Percentiles rank a stretch among this genome's conserved stretches.
Conservation (phyloP, 92 coral and sea anemone species). For the Parazoanthus atlanticus region DNA sequence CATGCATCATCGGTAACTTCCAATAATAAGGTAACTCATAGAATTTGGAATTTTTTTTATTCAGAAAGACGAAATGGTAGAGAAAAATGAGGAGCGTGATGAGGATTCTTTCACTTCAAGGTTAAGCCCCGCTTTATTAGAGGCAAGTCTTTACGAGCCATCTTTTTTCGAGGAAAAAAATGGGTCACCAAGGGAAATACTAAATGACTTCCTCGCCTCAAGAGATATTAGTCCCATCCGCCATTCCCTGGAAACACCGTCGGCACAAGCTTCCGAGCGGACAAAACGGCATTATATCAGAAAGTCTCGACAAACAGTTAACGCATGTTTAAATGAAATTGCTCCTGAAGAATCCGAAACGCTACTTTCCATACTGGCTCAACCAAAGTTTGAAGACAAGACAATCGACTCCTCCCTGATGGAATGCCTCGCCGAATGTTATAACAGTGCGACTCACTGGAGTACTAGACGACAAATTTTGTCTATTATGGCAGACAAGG, state of each 20-base stretch:
- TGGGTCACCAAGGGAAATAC: conserved; percentile 40
- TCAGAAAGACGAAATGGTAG: conserved; percentile 20
- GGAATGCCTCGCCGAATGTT: conserved; percentile 59
- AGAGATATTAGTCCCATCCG: conserved; percentile 66
- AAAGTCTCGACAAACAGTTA: conserved; percentile 58
- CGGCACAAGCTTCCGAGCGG: conserved; percentile 54
- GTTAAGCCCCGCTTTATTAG: conserved; percentile 16
- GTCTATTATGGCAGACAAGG: conserved; percentile 62
- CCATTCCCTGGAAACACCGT: conserved; percentile 54
- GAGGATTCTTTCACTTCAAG: conserved; percentile 25
- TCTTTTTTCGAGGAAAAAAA: conserved; percentile 12
- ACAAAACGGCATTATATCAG: conserved; percentile 58
- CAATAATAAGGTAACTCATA: conserved; percentile 15
- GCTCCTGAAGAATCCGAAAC: conserved; percentile 51
- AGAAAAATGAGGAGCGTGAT: conserved; percentile 32
- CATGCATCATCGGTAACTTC: conserved; percentile 20
- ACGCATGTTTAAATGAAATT: conserved; percentile 53
- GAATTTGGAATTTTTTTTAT: neutral
- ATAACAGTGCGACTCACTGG: conserved; percentile 61
- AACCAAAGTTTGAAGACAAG: conserved; percentile 28
- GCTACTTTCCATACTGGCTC: conserved; percentile 34
- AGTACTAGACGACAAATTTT: conserved; percentile 61
- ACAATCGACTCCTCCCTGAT: conserved; percentile 54
- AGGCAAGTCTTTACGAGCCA: conserved; percentile 17
- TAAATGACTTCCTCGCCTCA: conserved; percentile 54